Conservation (phyloP, 2,888 invertebrate species). For the Melikaiella ostensackeni region DNA sequence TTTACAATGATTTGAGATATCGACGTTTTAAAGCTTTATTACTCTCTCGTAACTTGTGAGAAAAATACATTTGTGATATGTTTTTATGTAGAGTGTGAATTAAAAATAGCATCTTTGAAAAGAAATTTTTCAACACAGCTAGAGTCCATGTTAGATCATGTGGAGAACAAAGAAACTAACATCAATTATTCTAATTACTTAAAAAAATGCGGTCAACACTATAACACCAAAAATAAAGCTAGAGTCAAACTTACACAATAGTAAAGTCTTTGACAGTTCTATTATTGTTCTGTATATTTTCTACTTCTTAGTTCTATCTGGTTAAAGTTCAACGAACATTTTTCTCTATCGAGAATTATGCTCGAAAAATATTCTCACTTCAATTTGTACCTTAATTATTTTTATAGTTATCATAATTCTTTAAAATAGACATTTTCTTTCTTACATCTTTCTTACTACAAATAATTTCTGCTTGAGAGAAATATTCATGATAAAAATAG, state of each 20-base stretch:
- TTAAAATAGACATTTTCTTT: background rate
- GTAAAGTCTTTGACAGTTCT: background rate
- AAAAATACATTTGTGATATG: conserved; percentile 6
- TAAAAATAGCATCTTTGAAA: background rate
- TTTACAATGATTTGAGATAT: background rate
- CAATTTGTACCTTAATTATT: background rate
- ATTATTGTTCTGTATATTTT: background rate
- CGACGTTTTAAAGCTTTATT: background rate
- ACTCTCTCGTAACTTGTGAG: background rate
- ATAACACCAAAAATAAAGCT: background rate
- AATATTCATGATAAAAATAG: too few relatives aligned
- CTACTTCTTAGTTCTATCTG: background rate
- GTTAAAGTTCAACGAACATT: background rate
- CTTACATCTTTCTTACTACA: background rate
- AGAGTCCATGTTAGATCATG: too few relatives aligned
- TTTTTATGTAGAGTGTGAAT: background rate
- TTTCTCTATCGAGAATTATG: background rate
- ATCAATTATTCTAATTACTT: too few relatives aligned
- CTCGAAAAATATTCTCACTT: background rate
- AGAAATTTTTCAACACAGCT: background rate
- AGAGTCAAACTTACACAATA: background rate
- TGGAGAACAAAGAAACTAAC: too few relatives aligned
- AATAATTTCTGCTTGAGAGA: too few relatives aligned
- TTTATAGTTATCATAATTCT: background rate
- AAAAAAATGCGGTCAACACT: too few relatives aligned